Base-by-base conservation (phyloP, 2,797 vertebrate species). In the Coreius guichenoti region DNA sequence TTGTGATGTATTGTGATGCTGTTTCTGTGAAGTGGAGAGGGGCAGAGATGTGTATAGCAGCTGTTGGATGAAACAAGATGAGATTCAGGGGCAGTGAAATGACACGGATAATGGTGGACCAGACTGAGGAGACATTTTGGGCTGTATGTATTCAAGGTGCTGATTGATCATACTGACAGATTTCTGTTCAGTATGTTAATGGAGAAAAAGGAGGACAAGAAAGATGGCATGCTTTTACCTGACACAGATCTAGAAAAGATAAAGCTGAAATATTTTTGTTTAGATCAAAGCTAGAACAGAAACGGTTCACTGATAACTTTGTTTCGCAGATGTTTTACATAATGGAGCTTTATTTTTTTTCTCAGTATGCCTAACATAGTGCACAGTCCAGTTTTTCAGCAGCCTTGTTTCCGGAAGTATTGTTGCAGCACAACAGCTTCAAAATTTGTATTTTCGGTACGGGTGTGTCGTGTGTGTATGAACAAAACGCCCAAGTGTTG, bases 11-110 rank as follows among this genome's bases (percentile, higher is more conserved):
- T 85, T 85, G 84, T 74, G 77, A 73, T 72, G 58, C 68, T 39
- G 77, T 80, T 65, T 74, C 84, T 80, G 68, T 85, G 84, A 85
- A 80, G 77, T 85, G 45, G 68, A 74, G 77, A 80, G 83, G 21
- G 39, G 43, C 84, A 80, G 36, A 36, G 77, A 80, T 85, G 84
- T 65, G 77, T 65, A 85, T 69, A 80, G 84, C 84, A 80, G 77
- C 77, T 85, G 84, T 51, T 85, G 84, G 77, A 26, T 73, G 77
- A 85, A 85, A 85, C 77, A 2, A 85, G 56, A 80, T 85, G 81
- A 49, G 85, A 77, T 84, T 67, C 63, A 54, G 51, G 70, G 67
- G 54, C 65, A 69, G 84, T 85, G 70, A 86, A 83, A 80, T 86
- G 65, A 78, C 67, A 74, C 9, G 21, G 84, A 73, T 70, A 85